phyloP scores from a whole-genome alignment of 2,888 invertebrate species.

The Callimorpha dominula region DNA sequence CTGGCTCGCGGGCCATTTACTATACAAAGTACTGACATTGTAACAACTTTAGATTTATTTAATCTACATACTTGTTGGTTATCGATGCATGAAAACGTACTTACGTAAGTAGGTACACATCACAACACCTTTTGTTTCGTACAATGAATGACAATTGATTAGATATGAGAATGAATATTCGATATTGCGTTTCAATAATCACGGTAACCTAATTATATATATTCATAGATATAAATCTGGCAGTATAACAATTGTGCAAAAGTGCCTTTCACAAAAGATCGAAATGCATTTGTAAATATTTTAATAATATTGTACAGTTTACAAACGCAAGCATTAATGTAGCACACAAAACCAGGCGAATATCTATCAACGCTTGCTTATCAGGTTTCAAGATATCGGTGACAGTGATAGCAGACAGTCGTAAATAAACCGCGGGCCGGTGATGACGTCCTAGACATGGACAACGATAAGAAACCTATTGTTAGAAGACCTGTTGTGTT shows the following conservation, averaged over 20 bases:
- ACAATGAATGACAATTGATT: constrained; percentile 21
- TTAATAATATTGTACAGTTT: constrained; percentile 33
- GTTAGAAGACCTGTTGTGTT: constrained; percentile 73
- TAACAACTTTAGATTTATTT: not conserved
- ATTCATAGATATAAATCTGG: not conserved
- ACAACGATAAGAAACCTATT: constrained; percentile 69
- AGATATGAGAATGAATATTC: constrained; percentile 14
- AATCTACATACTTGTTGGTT: not conserved
- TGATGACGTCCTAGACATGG: constrained; percentile 77
- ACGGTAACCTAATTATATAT: constrained; percentile 3
- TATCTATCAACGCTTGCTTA: constrained; percentile 75
- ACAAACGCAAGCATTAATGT: constrained; percentile 32
- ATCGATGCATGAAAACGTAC: constrained; percentile 1
- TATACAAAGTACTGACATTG: not conserved
- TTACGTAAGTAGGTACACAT: constrained; percentile 12
- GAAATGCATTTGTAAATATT: constrained; percentile 1
- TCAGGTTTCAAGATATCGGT: constrained; percentile 68
- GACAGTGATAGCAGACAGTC: constrained; percentile 69
- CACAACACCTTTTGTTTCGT: constrained; percentile 18
- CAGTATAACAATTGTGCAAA: not conserved
- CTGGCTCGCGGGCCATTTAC: not conserved
- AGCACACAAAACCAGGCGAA: constrained; percentile 50
- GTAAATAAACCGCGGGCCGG: constrained; percentile 66
- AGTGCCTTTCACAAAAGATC: not conserved
- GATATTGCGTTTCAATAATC: constrained; percentile 4